A percentile compares a stretch with the other conserved stretches of the same genome.
phyloP scores from a whole-genome alignment of 2,113 vertebrate genomes.

The Elephantulus edwardii region DNA sequence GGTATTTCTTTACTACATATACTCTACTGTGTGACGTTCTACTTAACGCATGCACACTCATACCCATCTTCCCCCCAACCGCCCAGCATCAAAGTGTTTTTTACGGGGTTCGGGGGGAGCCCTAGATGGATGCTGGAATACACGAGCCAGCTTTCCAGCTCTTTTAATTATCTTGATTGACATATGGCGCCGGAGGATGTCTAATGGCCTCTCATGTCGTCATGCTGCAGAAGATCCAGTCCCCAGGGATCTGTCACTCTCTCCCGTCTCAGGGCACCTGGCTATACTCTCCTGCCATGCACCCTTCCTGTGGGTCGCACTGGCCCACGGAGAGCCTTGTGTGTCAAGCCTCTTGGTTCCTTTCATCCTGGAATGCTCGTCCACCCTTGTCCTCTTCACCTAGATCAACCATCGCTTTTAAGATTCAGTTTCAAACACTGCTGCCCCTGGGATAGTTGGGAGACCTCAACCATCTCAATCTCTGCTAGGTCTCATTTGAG shows the following conservation, averaged over 20 bases:
- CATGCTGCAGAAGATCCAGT: not conserved
- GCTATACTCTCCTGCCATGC: not conserved
- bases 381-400: not conserved
- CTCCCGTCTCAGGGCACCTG: not conserved
- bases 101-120: not conserved
- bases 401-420: conserved; percentile 14
- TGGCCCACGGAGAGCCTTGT: not conserved
- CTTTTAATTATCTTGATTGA: conserved; percentile 63
- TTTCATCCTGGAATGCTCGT: not conserved
- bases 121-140: conserved; percentile 32
- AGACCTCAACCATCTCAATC: not conserved
- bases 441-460: not conserved
- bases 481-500: not conserved
- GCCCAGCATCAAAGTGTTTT: conserved; percentile 25
- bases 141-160: not conserved
- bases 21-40: not conserved
- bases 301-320: not conserved
- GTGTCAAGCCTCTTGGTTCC: not conserved
- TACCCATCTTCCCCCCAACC: conserved; percentile 46
- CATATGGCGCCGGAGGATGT: conserved; percentile 31
- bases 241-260: not conserved
- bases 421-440: not conserved
- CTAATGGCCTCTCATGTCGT: not conserved
- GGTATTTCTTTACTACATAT: not conserved
- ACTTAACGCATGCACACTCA: conserved; percentile 24